These are phyloP conservation scores for Nothobranchius kuhntae DNA, from an alignment of 2,113 vertebrate species.

Conservation along the genomic window DNA sequence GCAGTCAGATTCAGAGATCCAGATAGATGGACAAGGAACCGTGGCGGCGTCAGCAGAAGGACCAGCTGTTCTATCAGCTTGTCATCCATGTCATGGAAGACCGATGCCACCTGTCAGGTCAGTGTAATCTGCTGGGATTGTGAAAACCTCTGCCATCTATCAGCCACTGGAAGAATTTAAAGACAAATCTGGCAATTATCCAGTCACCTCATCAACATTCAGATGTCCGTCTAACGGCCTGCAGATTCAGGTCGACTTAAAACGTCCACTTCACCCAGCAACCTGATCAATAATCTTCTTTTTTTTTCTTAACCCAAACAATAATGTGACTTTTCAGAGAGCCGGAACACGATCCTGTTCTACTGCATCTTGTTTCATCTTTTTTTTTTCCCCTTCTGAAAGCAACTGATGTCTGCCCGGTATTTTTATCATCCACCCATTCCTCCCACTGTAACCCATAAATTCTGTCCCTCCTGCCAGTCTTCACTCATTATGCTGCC, in stretches of 20 bases:
- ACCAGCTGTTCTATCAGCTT: slow-evolving; percentile 28
- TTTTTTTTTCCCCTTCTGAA: not conserved
- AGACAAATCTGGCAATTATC: slow-evolving; percentile 13
- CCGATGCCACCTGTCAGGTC: slow-evolving; percentile 14
- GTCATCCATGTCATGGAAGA: slow-evolving; percentile 8
- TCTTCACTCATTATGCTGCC: slow-evolving; percentile 62
- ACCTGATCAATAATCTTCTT: not conserved
- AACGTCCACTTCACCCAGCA: not conserved
- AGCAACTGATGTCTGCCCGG: slow-evolving; percentile 36
- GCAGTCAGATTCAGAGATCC: slow-evolving; percentile 11
- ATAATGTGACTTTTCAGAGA: slow-evolving; percentile 19
- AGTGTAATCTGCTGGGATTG: slow-evolving; percentile 7
- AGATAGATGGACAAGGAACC: slow-evolving; percentile 7
- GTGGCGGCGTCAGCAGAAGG: slow-evolving; percentile 22
- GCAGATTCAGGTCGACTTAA: not conserved
- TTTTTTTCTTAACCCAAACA: not conserved
- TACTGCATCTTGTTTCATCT: not conserved
- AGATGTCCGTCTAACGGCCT: not conserved
- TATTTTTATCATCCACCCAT: slow-evolving; percentile 27
- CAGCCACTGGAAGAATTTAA: slow-evolving; percentile 28
- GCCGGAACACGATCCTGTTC: slow-evolving; percentile 9
- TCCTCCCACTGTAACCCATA: slow-evolving; percentile 9
- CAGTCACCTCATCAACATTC: slow-evolving; percentile 1
- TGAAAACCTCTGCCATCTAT: slow-evolving; percentile 25
- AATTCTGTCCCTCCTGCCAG: slow-evolving; percentile 28